Evolutionary conservation across 2,113 vertebrate genomes (phyloP), one percentile per base, ranked within the genome.

Genomic region (Anseranas semipalmata): DNA sequence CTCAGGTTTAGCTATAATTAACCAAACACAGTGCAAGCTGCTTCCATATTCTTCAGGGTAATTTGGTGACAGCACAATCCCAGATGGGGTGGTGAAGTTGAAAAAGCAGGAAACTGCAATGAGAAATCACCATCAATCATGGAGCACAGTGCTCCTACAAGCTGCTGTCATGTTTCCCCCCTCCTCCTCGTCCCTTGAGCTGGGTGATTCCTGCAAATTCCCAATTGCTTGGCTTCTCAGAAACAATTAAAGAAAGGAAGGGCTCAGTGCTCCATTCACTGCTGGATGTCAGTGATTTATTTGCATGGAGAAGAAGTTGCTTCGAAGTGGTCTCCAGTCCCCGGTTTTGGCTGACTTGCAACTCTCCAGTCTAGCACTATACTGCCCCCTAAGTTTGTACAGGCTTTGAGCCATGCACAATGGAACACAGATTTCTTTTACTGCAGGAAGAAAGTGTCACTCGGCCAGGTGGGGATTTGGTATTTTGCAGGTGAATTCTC

Each of bases 11-110:
- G 99, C 98, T 79, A 99, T 99, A 97, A 99, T 99, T 32, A 99
- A 98, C 99, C 99, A 99, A 90, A 99, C 99, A 2, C 99, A 99
- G 98, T 99, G 99, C 97, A 99, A 98, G 97, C 99, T 99, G 98
- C 99, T 99, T 8, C 99, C 99, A 0, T 99, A 99, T 96, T 99
- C 99, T 79, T 99, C 99, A 3, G 99, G 99, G 97, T 99, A 99
- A 98, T 99, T 99, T 9, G 99, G 99, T 2, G 99, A 99, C 82
- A 99, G 98, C 93, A 99, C 98, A 18, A 98, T 98, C 46, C 99
- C 99, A 6, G 99, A 99, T 0, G 99, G 99, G 89, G 98, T 99
- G 93, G 99, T 99, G 96, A 99, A 99, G 98, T 99, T 99, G 98
- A 99, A 99, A 97, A 99, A 99, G 97, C 99, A 99, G 93, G 99